A percentile compares a stretch with the other conserved stretches of the same genome.
These are phyloP conservation scores for Mellilla xanthometata DNA, from an alignment of 2,888 invertebrate genomes.

Conservation along the genomic window DNA sequence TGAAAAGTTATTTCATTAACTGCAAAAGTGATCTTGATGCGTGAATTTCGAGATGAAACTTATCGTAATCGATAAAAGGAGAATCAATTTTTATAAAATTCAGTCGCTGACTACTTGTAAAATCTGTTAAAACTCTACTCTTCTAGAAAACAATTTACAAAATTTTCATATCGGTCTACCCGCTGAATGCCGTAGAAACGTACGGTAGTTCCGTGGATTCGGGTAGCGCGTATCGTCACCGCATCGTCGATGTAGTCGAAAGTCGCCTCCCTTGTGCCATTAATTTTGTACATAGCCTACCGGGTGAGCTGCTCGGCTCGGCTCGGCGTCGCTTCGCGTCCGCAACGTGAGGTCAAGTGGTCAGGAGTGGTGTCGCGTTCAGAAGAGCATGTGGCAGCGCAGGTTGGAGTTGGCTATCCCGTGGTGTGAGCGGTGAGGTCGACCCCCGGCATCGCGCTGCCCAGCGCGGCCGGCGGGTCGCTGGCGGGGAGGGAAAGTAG, in stretches of 20 bases:
- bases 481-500: constrained; percentile 94
- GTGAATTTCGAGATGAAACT: constrained; percentile 66
- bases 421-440: constrained; percentile 84
- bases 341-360: constrained; percentile 51
- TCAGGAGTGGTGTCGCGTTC: constrained; percentile 37
- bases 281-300: constrained; percentile 64
- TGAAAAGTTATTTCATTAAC: constrained; percentile 33
- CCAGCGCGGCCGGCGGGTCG: constrained; percentile 87
- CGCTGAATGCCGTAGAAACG: constrained; percentile 51
- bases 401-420: constrained; percentile 83
- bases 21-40: constrained; percentile 51
- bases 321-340: constrained; percentile 46
- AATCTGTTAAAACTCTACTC: constrained; percentile 67
- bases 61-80: constrained; percentile 67
- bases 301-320: constrained; percentile 56
- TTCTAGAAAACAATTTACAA: constrained; percentile 76
- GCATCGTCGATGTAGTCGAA: constrained; percentile 49
- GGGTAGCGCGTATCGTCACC: constrained; percentile 65
- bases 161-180: constrained; percentile 53
- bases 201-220: constrained; percentile 48
- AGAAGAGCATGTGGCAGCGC: constrained; percentile 83
- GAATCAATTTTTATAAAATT: constrained; percentile 75
- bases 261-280: constrained; percentile 79
- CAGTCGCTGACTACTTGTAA: constrained; percentile 78
- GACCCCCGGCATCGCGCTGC: constrained; percentile 83